Percentiles rank a stretch among this genome's conserved stretches.
Evolutionary conservation across 2,113 vertebrate genomes (phyloP).

Genomic region (Struthio camelus): DNA sequence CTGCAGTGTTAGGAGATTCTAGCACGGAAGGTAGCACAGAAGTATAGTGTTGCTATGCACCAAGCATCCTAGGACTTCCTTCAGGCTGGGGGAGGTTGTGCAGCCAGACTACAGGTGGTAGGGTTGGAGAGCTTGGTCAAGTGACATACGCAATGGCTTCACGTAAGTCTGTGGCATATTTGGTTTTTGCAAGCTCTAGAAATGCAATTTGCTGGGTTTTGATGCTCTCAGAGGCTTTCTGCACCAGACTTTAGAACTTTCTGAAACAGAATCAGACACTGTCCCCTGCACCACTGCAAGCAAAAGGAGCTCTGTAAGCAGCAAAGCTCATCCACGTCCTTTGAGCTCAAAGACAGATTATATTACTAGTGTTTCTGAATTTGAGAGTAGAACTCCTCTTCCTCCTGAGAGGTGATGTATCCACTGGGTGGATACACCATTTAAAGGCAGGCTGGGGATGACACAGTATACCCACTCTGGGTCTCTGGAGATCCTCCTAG

Average conservation of each 20-base stretch:
- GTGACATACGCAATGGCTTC: not conserved
- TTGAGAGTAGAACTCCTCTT: not conserved
- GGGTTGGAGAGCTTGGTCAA: not conserved
- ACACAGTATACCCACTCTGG: too few relatives aligned
- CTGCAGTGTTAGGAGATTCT: not conserved
- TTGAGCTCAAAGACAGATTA: not conserved
- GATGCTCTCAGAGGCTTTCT: not conserved
- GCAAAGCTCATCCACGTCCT: not conserved
- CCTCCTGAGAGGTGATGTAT: not conserved
- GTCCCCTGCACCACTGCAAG: not conserved
- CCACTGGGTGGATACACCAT: not conserved
- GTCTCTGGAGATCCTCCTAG: not conserved
- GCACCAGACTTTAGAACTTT: not conserved
- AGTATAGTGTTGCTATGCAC: not conserved
- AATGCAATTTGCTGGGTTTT: not conserved
- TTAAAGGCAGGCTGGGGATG: not conserved
- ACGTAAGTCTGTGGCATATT: not conserved
- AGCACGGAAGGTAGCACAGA: not conserved
- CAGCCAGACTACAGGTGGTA: not conserved
- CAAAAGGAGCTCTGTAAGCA: not conserved
- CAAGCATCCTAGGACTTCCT: not conserved
- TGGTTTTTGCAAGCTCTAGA: not conserved
- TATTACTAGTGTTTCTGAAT: too few relatives aligned
- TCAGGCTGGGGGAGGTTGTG: not conserved
- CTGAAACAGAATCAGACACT: not conserved